phyloP scores from a whole-genome alignment of 2,797 vertebrate genomes.

The Gymnoscopelus braueri region DNA sequence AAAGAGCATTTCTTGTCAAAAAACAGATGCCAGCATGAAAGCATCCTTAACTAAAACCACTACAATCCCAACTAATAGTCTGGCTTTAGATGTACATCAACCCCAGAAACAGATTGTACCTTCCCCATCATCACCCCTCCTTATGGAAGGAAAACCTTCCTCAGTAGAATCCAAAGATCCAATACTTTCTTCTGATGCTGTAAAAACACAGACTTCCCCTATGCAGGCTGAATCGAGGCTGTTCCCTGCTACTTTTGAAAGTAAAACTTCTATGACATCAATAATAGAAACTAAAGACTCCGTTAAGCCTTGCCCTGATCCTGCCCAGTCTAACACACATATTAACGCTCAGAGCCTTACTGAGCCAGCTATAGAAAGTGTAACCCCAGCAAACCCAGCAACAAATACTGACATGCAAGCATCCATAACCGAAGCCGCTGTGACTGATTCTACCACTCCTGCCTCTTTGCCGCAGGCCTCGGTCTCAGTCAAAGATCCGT shows the following conservation, averaged over 20 bases:
- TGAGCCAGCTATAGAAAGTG: constrained; percentile 47
- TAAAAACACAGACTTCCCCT: constrained; percentile 22
- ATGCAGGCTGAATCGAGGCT: constrained; percentile 31
- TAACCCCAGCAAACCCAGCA: constrained; percentile 57
- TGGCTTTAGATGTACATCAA: constrained; percentile 25
- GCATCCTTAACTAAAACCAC: constrained; percentile 1
- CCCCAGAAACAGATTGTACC: too few species aligned
- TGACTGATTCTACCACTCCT: constrained; percentile 74
- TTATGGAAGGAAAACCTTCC: constrained; percentile 18
- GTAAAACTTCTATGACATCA: constrained; percentile 22
- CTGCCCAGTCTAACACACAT: constrained; percentile 32
- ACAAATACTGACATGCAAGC: constrained; percentile 71
- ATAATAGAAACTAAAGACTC: constrained; percentile 25
- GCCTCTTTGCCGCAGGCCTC: constrained; percentile 67
- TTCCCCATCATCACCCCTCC: constrained; percentile 29
- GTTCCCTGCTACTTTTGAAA: constrained; percentile 38
- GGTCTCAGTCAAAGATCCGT: constrained; percentile 62
- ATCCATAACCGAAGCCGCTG: constrained; percentile 62
- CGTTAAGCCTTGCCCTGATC: constrained; percentile 24
- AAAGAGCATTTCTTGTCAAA: constrained; percentile 30
- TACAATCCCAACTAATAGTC: constrained; percentile 1
- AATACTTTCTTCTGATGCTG: neutral
- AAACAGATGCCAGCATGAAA: constrained; percentile 19
- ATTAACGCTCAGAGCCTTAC: constrained; percentile 43
- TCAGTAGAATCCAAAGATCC: constrained; percentile 7